Percentiles rank a stretch among this genome's conserved stretches.
Evolutionary conservation across 2,113 vertebrate genomes (phyloP).

Genomic region (Mobula birostris): DNA sequence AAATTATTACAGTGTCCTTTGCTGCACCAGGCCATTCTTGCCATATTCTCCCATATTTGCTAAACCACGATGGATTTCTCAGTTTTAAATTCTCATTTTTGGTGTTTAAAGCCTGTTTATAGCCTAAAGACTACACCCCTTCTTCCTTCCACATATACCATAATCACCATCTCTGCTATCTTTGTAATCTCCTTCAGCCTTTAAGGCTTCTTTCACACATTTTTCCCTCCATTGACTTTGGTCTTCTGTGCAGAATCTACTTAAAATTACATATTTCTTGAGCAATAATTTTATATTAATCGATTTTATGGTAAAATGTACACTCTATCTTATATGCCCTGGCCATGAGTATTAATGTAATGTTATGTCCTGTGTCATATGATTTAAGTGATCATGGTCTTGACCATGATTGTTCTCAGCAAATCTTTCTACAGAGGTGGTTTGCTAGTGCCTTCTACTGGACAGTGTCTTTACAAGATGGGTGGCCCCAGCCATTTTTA

Average conservation of each 20-base stretch:
- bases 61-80: background rate
- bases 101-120: background rate
- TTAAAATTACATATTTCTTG: background rate
- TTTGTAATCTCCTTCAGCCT: background rate
- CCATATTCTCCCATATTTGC: background rate
- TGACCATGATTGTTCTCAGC: no score
- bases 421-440: no score
- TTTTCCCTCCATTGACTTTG: background rate
- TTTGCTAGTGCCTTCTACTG: no score
- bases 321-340: background rate
- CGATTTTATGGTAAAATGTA: background rate
- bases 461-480: no score
- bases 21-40: background rate
- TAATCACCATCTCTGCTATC: background rate
- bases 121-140: background rate
- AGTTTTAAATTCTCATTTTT: background rate
- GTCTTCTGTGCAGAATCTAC: background rate
- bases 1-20: background rate
- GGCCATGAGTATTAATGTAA: background rate
- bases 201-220: background rate
- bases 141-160: no score
- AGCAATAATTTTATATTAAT: background rate
- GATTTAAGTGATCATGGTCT: no score
- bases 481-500: no score
- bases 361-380: background rate